Base-by-base conservation (phyloP, 2,888 invertebrate genomes). In the Latrodectus hesperus region DNA sequence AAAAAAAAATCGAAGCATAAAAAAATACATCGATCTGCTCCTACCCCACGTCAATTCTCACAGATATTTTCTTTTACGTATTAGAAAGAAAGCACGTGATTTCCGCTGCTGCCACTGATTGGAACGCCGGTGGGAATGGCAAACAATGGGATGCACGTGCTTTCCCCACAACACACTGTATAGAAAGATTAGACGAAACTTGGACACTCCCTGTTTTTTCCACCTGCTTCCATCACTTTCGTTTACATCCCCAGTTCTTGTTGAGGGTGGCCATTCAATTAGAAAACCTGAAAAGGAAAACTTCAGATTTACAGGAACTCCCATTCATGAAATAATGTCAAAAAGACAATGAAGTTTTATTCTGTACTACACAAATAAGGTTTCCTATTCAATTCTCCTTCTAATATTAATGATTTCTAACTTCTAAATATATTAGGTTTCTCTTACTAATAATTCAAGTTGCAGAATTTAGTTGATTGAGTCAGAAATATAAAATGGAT, bases 111-210 rank as follows among this genome's bases (percentile, higher is more conserved):
- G 78, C 64, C 52, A 22, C 65, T 81, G 86, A 76, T 80, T 86
- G 76, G 79, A 65, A 67, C 55, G 67, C 64, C 38, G 76, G 71
- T 70, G 78, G 80, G 77, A 80, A 86, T 52, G 38, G 80, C 86
- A 86, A 86, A 86, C 86, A 86, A 86, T 80, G 70, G 80, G 53
- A 12, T 17, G 71, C 86, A 86, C 86, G 86, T 86, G 86, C 75
- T 38, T 38, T 38, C 38, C 38, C 38, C 81, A 49, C 49, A 71
- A 72, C 68, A 55, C 65, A 72, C 60, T 64, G 53, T 53, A 71
- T 72, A 84, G 77, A 84, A 84, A 70, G 86, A 86, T 76, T 76
- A 81, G 51, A 72, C 26, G 65, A 12, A 22, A 26, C 22, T 12
- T 22, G 16, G 49, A 38, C 72, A 11, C 53, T 67, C 11, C 53